Evolutionary conservation across 2,797 vertebrate genomes (phyloP), one percentile per base, ranked within the genome.

Genomic region (Dallia pectoralis): DNA sequence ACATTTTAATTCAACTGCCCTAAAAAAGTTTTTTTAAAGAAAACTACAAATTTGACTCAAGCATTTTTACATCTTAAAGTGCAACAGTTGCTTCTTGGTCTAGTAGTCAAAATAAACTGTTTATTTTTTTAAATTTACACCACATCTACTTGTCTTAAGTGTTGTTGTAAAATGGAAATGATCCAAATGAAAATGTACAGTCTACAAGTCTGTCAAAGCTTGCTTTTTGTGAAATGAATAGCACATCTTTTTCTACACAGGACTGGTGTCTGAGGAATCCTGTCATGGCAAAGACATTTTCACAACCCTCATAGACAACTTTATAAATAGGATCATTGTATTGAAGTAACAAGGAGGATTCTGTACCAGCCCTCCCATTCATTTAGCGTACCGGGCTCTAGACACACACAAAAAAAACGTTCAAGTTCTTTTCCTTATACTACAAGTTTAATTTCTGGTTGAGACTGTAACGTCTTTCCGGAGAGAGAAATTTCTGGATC

Each of bases 101-200:
- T 79, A 76, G 53, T 68, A 70, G 64, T 18, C n/a, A 44, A 67
- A 16, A 47, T 49, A 14, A n/a, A 30, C 32, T 80, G 18, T 68
- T 77, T 63, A 77, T 16, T 33, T 49, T 51, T 65, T 59, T 70
- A n/a, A n/a, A 68, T 79, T 76, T 74, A 47, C 68, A 71, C 62
- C 44, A 48, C 33, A 9, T 67, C 33, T 72, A 25, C 77, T 71
- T 56, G 65, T 73, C 25, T 0, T 74, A n/a, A 72, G 73, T 40
- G 9, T 32, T 67, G 64, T 29, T 25, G 67, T 25, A 67, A 9
- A 69, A 78, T 64, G 18, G 72, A 29, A 33, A 72, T 4, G 76
- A 70, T 67, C 62, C 76, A 78, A 85, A 82, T 87, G 88, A 88
- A 88, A 8, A 29, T 64, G 15, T 19, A 63, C 15, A 32, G 12